Base-by-base conservation (phyloP, 2,888 invertebrate species). In the Morpho helenor region DNA sequence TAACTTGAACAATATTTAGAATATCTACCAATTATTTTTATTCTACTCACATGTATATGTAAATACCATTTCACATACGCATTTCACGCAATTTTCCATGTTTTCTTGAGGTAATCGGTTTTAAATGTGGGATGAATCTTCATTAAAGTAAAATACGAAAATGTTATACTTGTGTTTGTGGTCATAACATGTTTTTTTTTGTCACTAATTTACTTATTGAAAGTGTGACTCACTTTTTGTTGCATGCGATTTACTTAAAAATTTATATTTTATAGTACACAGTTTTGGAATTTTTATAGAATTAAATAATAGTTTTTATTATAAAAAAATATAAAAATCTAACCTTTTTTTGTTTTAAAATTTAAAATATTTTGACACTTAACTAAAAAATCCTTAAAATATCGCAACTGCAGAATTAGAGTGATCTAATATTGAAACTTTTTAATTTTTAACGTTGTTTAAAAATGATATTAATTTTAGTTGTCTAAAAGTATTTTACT, bases 31-130 rank as follows among this genome's bases (percentile, higher is more conserved):
- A 52, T 8, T 23, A 43, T 43, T 1, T 10, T 8, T 46, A 7
- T 16, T 10, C 22, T 51, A 49, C 57, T 49, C 58, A 57, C 54
- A 60, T 52, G 56, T 54, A 52, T 65, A 59, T 66, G 62, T 55
- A 42, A 22, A 42, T 47, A 39, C 52, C 61, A 60, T 68, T 58
- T 69, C 57, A 68, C 64, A 71, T 53, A 41, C 68, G 68, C 77
- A 79, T 80, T 79, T 80, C 82, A 81, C 75, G 77, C 82, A 65
- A 70, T 71, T 73, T 64, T 68, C 64, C 76, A 77, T 65, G 2
- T 44, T 44, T 46, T 52, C 46, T 31, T 46, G 7, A 46, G 8
- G 53, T 46, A 41, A 47, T 16, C 16, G 41, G 46, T 46, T 53
- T 45, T 39, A 31, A 7, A 23, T 8, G 31, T 53, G 53, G 41